Evolutionary conservation across 1,140 invertebrate species (phyloP).

Genomic region (Dufourea novaeangliae): DNA sequence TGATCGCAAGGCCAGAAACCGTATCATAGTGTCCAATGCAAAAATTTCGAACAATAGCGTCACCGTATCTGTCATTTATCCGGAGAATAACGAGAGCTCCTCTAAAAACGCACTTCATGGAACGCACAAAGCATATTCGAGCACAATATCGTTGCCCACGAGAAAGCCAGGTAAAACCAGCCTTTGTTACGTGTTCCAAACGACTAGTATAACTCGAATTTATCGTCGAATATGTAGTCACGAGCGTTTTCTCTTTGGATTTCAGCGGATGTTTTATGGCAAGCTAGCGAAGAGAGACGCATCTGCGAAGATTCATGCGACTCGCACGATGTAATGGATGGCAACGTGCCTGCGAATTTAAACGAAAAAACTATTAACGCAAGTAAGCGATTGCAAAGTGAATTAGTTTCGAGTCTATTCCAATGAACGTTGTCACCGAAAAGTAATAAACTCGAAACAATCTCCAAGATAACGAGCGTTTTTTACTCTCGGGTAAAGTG

Average conservation of each 20-base stretch:
- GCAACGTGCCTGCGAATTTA: neutral
- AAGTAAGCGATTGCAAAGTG: neutral
- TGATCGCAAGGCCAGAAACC: constrained; percentile 43
- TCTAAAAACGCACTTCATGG: neutral
- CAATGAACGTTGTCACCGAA: too few relatives aligned
- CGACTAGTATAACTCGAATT: neutral
- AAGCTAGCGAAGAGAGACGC: neutral
- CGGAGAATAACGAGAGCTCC: constrained; percentile 30
- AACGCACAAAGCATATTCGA: neutral
- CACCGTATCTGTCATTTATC: constrained; percentile 62
- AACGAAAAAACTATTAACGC: neutral
- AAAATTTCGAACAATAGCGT: constrained; percentile 58
- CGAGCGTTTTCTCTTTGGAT: neutral
- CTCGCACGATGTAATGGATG: neutral
- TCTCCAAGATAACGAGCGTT: too few relatives aligned
- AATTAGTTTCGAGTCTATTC: neutral
- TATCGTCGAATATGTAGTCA: neutral
- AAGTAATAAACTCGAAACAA: too few relatives aligned
- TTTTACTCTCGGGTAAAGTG: too few relatives aligned
- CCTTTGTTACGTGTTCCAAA: neutral
- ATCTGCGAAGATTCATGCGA: neutral
- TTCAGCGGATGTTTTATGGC: neutral
- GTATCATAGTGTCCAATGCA: constrained; percentile 57
- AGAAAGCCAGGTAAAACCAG: neutral
- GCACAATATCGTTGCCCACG: neutral